Conservation (phyloP, 2,888 invertebrate species). For the Cabera pusaria region DNA sequence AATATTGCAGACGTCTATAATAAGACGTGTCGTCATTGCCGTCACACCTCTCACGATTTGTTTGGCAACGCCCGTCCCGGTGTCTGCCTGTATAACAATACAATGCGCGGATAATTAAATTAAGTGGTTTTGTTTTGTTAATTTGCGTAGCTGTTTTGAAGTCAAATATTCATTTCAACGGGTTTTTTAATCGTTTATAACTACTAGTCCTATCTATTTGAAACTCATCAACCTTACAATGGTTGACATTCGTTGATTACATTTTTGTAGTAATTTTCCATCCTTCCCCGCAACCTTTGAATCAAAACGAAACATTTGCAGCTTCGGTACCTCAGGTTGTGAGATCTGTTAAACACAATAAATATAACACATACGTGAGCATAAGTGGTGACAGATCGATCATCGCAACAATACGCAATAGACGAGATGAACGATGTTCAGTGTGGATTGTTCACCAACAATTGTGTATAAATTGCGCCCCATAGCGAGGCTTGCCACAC, state of each 20-base stretch:
- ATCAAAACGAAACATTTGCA: no score
- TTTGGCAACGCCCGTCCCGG: conserved; percentile 44
- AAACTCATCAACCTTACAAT: no score
- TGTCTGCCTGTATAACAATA: conserved; percentile 34
- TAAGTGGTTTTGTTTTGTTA: conserved; percentile 15
- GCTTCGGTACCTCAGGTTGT: no score
- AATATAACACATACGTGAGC: no score
- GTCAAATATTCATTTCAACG: no score
- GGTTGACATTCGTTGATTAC: no score
- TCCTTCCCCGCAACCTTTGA: no score
- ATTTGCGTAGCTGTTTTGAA: conserved; percentile 6
- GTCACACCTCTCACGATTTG: conserved; percentile 45
- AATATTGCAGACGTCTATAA: conserved; percentile 37
- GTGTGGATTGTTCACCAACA: conserved; percentile 19
- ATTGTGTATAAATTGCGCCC: conserved; percentile 15
- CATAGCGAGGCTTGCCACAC: conserved; percentile 14
- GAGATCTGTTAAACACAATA: no score
- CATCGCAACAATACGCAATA: conserved; percentile 21
- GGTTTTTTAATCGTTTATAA: no score
- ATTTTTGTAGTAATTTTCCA: no score
- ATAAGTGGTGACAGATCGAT: conserved; percentile 12
- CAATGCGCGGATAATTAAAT: conserved; percentile 11
- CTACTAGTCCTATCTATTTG: no score
- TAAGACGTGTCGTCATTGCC: conserved; percentile 44
- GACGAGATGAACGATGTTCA: conserved; percentile 13